These are phyloP conservation scores for Montipora sp. DNA, from an alignment of 64 coral and sea anemone species.

Conservation along the genomic window DNA sequence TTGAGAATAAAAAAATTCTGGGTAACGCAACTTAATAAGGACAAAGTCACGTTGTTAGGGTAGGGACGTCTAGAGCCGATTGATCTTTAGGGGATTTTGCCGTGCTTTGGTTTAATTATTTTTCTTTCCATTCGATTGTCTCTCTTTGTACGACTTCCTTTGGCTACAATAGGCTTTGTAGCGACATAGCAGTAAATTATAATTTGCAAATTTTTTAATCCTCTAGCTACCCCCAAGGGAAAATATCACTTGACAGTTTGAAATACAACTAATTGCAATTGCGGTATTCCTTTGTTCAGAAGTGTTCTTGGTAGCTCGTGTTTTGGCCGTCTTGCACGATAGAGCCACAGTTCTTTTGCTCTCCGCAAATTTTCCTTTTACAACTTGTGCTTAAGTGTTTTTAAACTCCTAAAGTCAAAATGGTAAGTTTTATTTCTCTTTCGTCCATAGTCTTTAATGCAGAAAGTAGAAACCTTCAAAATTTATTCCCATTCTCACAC, in stretches of 20 bases:
- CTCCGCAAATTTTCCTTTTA: neutral
- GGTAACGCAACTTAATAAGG: neutral
- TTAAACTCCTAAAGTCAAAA: neutral
- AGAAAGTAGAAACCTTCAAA: too few relatives aligned
- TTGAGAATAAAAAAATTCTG: neutral
- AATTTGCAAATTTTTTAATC: neutral
- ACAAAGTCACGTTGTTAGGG: neutral
- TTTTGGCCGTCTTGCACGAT: neutral
- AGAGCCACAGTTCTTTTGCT: neutral
- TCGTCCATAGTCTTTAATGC: neutral
- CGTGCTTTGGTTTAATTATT: neutral
- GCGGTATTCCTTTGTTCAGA: slow-evolving; percentile 24
- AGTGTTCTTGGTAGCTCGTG: too few relatives aligned
- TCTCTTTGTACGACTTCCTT: neutral
- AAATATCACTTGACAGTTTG: neutral
- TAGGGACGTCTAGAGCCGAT: neutral
- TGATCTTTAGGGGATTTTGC: neutral
- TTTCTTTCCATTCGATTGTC: neutral
- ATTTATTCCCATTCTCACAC: neutral
- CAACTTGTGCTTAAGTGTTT: neutral
- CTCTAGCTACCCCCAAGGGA: slow-evolving; percentile 13
- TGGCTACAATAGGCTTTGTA: neutral
- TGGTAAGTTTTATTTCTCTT: slow-evolving; percentile 19
- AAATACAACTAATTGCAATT: slow-evolving; percentile 17
- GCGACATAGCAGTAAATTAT: neutral